These are phyloP conservation scores for Tragelaphus buxtoni DNA, from an alignment of 2,113 vertebrate species.

Conservation along the genomic window DNA sequence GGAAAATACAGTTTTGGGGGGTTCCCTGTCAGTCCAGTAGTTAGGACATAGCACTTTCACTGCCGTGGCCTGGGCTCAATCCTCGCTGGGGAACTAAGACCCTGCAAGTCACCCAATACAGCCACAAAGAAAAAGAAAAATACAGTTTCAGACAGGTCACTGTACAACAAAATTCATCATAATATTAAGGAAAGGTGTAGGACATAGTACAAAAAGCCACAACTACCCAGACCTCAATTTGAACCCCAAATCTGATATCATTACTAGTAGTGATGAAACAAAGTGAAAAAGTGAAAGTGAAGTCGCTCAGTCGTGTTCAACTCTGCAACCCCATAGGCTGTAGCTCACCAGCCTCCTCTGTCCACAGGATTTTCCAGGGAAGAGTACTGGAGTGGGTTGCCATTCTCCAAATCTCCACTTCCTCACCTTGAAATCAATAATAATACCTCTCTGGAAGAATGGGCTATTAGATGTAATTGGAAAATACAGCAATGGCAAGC, in stretches of 20 bases:
- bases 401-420: not conserved
- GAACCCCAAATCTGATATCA: not conserved
- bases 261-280: not conserved
- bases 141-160: not conserved
- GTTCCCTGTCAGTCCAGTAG: not conserved
- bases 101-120: not conserved
- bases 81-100: not conserved
- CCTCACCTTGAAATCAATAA: not conserved
- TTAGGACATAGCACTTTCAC: not conserved
- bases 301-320: rapidly evolving
- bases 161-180: not conserved
- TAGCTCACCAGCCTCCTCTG: not conserved
- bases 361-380: not conserved
- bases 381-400: not conserved
- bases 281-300: not conserved
- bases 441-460: not conserved
- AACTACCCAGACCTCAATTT: not conserved
- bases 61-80: not conserved
- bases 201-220: not conserved
- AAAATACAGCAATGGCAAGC: not conserved
- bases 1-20: not conserved
- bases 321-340: not conserved
- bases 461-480: not conserved
- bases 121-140: not conserved
- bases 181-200: not conserved